Percentiles rank a stretch among this genome's conserved stretches.
phyloP scores from a whole-genome alignment of 1,140 invertebrate species.

The Drosophila baimaii region DNA sequence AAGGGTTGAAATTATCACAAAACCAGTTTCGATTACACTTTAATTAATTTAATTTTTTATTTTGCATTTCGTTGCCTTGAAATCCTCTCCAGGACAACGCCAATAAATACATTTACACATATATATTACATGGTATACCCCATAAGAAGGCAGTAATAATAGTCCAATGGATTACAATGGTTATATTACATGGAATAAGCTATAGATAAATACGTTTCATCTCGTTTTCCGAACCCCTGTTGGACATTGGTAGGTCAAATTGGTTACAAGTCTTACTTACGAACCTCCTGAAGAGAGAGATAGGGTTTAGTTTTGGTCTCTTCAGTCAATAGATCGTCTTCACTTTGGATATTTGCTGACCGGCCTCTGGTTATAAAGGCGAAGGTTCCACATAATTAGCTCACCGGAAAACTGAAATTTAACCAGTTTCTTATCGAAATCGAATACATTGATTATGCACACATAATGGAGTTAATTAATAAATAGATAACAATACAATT shows the following conservation, averaged over 20 bases:
- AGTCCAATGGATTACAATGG: constrained; percentile 11
- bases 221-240: background rate
- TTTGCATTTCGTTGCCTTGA: constrained; percentile 6
- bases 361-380: no score
- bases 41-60: constrained; percentile 27
- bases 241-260: background rate
- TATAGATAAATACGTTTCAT: background rate
- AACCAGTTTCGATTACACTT: background rate
- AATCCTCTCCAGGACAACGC: background rate
- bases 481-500: constrained; percentile 73
- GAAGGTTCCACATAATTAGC: no score
- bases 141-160: background rate
- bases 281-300: background rate
- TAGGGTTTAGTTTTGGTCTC: no score
- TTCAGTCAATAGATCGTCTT: no score
- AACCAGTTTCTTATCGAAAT: background rate
- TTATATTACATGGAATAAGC: constrained; percentile 24
- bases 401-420: background rate
- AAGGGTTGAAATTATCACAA: background rate
- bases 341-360: no score
- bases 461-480: constrained; percentile 51
- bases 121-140: constrained; percentile 36
- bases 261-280: background rate
- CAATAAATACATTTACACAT: constrained; percentile 31
- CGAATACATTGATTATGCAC: background rate